These are phyloP conservation scores for Lithobius niger DNA, from an alignment of 1,140 invertebrate species.

Conservation along the genomic window DNA sequence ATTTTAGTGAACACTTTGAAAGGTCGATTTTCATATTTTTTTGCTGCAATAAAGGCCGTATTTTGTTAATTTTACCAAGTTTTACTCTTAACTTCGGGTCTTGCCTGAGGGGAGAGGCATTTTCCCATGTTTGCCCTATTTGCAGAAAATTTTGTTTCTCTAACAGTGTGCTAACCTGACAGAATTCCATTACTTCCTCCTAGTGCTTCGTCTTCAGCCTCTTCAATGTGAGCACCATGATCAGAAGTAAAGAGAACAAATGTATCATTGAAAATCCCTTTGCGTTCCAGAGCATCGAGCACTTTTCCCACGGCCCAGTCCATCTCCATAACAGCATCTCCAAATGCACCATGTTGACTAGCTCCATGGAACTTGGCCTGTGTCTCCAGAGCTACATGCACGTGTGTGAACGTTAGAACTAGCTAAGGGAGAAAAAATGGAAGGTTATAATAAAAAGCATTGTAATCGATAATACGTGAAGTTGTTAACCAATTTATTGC, in stretches of 20 bases:
- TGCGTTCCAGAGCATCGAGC: slow-evolving; percentile 17
- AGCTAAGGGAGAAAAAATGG: too few relatives aligned
- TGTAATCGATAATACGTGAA: too few relatives aligned
- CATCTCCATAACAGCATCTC: slow-evolving; percentile 27
- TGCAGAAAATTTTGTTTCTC: too few relatives aligned
- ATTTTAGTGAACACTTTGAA: too few relatives aligned
- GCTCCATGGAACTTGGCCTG: slow-evolving; percentile 16
- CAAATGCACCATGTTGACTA: slow-evolving; percentile 23
- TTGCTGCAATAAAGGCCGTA: too few relatives aligned
- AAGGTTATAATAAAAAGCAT: too few relatives aligned
- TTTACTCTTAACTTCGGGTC: too few relatives aligned
- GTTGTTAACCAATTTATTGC: too few relatives aligned
- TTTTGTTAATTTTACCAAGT: too few relatives aligned
- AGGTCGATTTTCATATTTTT: too few relatives aligned
- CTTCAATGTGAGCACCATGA: slow-evolving; percentile 31
- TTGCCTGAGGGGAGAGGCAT: too few relatives aligned
- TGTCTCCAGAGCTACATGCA: slow-evolving; percentile 23
- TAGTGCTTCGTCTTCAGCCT: slow-evolving; percentile 25
- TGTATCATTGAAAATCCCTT: slow-evolving; percentile 23
- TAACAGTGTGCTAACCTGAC: slow-evolving; percentile 3
- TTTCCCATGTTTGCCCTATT: too few relatives aligned
- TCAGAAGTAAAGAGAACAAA: slow-evolving; percentile 29
- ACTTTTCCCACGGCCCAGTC: slow-evolving; percentile 26
- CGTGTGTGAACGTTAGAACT: slow-evolving; percentile 26
- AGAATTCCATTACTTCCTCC: slow-evolving; percentile 34